Evolutionary conservation across 2,888 invertebrate species (phyloP).

Genomic region (Molanna angustata): DNA sequence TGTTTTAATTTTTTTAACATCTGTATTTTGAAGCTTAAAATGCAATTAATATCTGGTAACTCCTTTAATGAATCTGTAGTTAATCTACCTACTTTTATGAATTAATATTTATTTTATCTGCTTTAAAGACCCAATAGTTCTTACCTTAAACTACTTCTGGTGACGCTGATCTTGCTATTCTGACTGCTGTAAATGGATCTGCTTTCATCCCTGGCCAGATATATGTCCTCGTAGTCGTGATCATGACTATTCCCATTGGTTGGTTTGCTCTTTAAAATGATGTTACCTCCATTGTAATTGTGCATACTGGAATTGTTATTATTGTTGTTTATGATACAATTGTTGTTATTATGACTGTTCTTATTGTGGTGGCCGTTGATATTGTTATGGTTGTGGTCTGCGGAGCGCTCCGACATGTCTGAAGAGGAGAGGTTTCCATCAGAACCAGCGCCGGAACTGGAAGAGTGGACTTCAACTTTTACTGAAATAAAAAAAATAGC

Average conservation of each 20-base stretch:
- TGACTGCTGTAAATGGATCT: conserved; percentile 36
- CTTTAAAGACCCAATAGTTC: no score
- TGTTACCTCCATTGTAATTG: conserved; percentile 38
- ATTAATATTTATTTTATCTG: no score
- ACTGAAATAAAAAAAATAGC: conserved; percentile 54
- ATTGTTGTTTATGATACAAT: background rate
- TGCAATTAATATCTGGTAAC: no score
- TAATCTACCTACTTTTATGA: no score
- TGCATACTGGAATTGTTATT: background rate
- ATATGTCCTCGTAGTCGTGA: conserved; percentile 82
- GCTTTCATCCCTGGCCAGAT: conserved; percentile 64
- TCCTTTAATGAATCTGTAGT: no score
- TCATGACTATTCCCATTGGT: conserved; percentile 42
- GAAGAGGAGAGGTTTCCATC: conserved; percentile 62
- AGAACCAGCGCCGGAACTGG: conserved; percentile 61
- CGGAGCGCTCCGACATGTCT: conserved; percentile 51
- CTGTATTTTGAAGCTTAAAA: no score
- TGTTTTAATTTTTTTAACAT: no score
- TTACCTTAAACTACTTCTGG: conserved; percentile 14
- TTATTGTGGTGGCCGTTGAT: conserved; percentile 46
- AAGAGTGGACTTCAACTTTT: conserved; percentile 85
- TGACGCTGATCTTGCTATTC: conserved; percentile 21
- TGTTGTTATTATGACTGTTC: conserved; percentile 36
- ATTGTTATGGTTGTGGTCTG: conserved; percentile 37
- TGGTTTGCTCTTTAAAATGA: conserved; percentile 26